Percentiles rank a stretch among this genome's conserved stretches.
Evolutionary conservation across 2,888 invertebrate genomes (phyloP).

Genomic region (Mesorhabditis belari): DNA sequence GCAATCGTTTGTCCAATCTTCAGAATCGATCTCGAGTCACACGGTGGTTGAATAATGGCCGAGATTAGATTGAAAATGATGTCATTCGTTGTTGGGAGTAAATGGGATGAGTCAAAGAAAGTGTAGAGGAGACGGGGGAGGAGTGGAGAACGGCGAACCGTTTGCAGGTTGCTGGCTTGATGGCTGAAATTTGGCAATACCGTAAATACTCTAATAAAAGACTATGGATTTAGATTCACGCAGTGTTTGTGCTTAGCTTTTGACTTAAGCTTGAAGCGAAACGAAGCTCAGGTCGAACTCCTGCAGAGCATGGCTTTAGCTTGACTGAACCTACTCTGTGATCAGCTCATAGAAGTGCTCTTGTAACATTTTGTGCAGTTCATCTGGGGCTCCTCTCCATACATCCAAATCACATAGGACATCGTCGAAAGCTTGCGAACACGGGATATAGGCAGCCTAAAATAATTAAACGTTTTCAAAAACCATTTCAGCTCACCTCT

Average conservation of each 20-base stretch:
- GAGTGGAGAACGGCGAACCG: constrained; percentile 82
- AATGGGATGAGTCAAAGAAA: constrained; percentile 67
- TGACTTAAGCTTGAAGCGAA: too few species aligned
- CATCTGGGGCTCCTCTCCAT: constrained; percentile 91
- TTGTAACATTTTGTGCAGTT: constrained; percentile 80
- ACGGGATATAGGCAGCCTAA: constrained; percentile 74
- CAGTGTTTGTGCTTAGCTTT: too few species aligned
- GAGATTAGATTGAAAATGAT: constrained; percentile 76
- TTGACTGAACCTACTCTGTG: constrained; percentile 67
- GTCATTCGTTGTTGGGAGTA: constrained; percentile 66
- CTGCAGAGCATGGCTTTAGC: too few species aligned
- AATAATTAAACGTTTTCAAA: too few species aligned
- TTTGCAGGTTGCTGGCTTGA: constrained; percentile 57
- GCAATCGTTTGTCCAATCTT: constrained; percentile 87
- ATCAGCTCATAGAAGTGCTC: constrained; percentile 90
- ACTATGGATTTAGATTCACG: neutral
- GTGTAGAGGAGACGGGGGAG: constrained; percentile 75
- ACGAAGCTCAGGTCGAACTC: too few species aligned
- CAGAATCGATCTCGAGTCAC: constrained; percentile 36
- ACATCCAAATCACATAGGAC: constrained; percentile 66
- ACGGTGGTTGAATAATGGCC: constrained; percentile 65
- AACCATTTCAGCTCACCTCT: constrained; percentile 81
- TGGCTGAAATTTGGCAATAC: constrained; percentile 52
- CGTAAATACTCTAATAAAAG: neutral
- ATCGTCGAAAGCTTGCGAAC: constrained; percentile 73